Conservation (phyloP, 2,113 vertebrate species). For the Spermophilus dauricus region DNA sequence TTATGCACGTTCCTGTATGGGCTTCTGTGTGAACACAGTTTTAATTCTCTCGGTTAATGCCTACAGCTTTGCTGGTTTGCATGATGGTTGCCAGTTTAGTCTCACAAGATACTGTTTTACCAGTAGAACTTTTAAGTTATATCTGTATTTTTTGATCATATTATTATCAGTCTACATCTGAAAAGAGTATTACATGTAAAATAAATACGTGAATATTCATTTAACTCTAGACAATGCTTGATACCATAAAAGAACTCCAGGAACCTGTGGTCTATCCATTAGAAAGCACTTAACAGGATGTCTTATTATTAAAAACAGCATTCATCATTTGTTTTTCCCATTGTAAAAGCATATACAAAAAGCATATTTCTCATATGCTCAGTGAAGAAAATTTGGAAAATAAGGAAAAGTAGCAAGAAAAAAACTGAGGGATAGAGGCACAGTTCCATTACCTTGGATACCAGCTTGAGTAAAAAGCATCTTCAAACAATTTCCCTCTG, state of each 20-base stretch:
- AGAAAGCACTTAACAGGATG: neutral
- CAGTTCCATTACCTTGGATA: neutral
- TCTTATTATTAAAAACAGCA: slow-evolving; percentile 23
- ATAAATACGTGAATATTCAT: neutral
- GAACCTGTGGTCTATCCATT: neutral
- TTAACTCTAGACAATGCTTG: neutral
- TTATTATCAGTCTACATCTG: neutral
- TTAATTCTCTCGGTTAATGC: neutral
- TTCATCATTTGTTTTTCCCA: neutral
- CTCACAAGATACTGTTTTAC: slow-evolving; percentile 4
- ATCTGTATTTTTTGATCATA: neutral
- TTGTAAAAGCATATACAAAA: neutral
- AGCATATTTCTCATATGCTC: neutral
- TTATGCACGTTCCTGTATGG: neutral
- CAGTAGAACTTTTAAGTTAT: neutral
- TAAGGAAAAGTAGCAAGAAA: slow-evolving; percentile 10
- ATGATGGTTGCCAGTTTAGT: neutral
- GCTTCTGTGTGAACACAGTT: neutral
- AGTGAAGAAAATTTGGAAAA: slow-evolving; percentile 11
- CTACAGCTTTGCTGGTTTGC: neutral
- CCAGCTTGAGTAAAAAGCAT: neutral
- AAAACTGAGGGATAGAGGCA: neutral
- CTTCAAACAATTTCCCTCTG: neutral
- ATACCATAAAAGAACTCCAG: neutral
- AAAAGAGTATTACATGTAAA: neutral